phyloP scores from a whole-genome alignment of 2,797 vertebrate genomes.

The Nasua narica region DNA sequence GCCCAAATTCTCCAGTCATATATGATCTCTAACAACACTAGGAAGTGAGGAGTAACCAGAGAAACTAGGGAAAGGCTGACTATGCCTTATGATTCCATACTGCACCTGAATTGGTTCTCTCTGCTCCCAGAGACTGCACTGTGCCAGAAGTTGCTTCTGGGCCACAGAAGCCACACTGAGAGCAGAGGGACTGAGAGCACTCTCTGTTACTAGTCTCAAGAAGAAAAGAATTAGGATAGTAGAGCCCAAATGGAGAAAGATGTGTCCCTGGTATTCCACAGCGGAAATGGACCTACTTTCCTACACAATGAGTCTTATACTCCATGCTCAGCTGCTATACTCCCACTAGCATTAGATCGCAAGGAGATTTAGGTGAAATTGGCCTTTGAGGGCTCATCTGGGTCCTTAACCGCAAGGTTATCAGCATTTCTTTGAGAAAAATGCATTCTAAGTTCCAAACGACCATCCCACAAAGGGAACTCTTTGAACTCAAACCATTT shows the following conservation, averaged over 20 bases:
- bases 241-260: not conserved
- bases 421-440: not conserved
- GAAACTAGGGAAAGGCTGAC: not conserved
- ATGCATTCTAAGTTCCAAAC: not conserved
- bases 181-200: not conserved
- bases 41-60: not conserved
- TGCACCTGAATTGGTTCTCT: not conserved
- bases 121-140: not conserved
- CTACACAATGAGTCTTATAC: not conserved
- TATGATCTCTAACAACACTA: not conserved
- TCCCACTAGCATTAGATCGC: not conserved
- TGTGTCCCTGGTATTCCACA: not conserved
- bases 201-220: not conserved
- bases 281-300: not conserved
- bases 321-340: not conserved
- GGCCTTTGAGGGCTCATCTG: not conserved
- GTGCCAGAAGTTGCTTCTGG: not conserved
- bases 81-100: not conserved
- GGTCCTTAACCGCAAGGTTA: not conserved
- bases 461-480: not conserved
- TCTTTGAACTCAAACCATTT: not conserved
- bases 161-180: not conserved
- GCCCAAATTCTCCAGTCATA: not conserved
- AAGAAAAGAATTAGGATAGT: not conserved
- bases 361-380: not conserved